Percentiles rank a stretch among this genome's conserved stretches.
Conservation (phyloP, 2,888 invertebrate genomes). For the Phyllotreta striolata region DNA sequence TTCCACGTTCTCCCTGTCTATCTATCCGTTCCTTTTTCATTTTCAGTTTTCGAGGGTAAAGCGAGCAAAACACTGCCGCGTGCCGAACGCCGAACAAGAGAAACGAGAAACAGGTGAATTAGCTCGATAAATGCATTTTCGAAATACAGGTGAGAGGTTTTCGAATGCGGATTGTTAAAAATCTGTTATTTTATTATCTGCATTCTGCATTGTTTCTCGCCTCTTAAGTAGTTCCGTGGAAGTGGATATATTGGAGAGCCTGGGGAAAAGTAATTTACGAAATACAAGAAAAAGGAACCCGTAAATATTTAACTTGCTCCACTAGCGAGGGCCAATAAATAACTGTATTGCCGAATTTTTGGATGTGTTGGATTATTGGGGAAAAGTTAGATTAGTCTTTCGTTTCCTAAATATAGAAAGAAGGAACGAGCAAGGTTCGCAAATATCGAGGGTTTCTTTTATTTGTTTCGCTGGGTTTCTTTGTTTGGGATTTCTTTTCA, state of each 20-base stretch:
- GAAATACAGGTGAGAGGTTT: constrained; percentile 18
- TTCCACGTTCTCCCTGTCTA: constrained; percentile 10
- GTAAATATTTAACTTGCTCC: no score
- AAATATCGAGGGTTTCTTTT: constrained; percentile 5
- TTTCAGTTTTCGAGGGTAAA: constrained; percentile 21
- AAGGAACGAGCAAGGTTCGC: constrained; percentile 1
- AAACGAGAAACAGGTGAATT: constrained; percentile 23
- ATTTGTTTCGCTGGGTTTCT: constrained; percentile 1
- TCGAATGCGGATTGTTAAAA: neutral
- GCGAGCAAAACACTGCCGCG: constrained; percentile 16
- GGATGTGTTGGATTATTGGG: neutral
- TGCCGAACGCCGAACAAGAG: constrained; percentile 7
- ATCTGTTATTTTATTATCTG: no score
- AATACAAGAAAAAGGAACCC: no score
- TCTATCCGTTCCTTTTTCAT: constrained; percentile 13
- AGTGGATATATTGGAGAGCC: no score
- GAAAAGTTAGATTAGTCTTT: constrained; percentile 4
- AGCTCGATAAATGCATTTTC: neutral
- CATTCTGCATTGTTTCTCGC: no score
- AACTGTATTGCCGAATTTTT: neutral
- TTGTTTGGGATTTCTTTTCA: constrained; percentile 4
- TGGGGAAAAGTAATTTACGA: no score
- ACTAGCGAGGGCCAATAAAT: no score
- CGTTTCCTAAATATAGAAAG: constrained; percentile 11
- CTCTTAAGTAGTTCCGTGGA: no score